Conservation (phyloP, 30 jellyfish, hydroid and myxozoan species). For the Rhopilema esculentum region DNA sequence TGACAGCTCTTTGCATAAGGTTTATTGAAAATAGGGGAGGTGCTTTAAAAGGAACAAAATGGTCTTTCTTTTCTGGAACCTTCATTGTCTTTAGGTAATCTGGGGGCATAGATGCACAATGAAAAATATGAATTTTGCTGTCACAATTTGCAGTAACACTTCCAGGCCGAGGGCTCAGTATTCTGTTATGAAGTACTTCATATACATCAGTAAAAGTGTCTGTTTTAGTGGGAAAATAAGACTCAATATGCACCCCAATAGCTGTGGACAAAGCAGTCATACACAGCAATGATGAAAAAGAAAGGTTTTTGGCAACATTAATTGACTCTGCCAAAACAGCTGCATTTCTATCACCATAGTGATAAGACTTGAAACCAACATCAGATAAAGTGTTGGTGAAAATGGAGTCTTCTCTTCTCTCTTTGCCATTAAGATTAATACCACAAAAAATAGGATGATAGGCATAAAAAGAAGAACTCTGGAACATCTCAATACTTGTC, state of each 20-base stretch:
- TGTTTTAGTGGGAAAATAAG: slow-evolving; percentile 18
- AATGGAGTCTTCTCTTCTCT: not conserved
- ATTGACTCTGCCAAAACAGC: slow-evolving; percentile 36
- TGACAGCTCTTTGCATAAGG: too few relatives aligned
- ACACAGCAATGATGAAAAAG: slow-evolving; percentile 41
- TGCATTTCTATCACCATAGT: not conserved
- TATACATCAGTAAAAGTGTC: not conserved
- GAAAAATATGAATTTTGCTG: not conserved
- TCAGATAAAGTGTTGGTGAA: slow-evolving; percentile 20
- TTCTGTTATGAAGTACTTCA: slow-evolving; percentile 15
- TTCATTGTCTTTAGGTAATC: not conserved
- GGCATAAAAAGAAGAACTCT: slow-evolving; percentile 12
- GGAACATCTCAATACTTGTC: slow-evolving; percentile 48
- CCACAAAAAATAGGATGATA: slow-evolving; percentile 22
- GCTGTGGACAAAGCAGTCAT: slow-evolving; percentile 25
- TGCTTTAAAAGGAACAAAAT: slow-evolving; percentile 47
- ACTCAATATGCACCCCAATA: slow-evolving; percentile 6
- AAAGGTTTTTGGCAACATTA: not conserved
- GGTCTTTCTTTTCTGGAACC: not conserved
- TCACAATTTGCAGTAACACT: not conserved
- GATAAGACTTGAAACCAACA: not conserved
- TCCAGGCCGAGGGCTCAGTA: slow-evolving; percentile 7
- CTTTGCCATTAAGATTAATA: not conserved
- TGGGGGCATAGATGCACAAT: slow-evolving; percentile 23
- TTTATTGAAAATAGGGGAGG: too few relatives aligned